Percentiles rank a stretch among this genome's conserved stretches.
Evolutionary conservation across 92 coral and sea anemone species (phyloP).

Genomic region (Parazoanthus atlanticus): DNA sequence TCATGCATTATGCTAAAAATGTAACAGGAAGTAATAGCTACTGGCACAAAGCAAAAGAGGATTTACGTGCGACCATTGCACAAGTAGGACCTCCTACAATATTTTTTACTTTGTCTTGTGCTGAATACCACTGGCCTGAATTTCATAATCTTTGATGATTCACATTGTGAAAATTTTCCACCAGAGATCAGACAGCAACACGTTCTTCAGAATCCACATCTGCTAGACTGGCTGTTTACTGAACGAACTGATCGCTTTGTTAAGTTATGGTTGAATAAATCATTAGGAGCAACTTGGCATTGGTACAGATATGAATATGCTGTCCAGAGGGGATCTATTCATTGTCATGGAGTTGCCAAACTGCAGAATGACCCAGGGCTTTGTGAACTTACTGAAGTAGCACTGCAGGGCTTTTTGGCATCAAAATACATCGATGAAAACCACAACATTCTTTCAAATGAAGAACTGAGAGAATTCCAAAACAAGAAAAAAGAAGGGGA

Average conservation of each 20-base stretch:
- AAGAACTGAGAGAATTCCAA: constrained; percentile 13
- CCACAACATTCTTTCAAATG: background rate
- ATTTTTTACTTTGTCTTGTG: constrained; percentile 18
- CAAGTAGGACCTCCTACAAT: constrained; percentile 32
- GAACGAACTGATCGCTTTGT: too few species aligned
- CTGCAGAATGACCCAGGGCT: constrained; percentile 33
- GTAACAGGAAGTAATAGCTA: constrained; percentile 1
- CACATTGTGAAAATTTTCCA: background rate
- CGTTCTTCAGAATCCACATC: background rate
- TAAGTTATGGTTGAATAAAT: constrained; percentile 30
- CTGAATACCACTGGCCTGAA: constrained; percentile 16
- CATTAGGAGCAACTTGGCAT: too few species aligned
- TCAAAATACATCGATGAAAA: constrained; percentile 16
- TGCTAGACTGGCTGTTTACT: too few species aligned
- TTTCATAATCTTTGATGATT: constrained; percentile 24
- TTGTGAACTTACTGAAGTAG: constrained; percentile 39
- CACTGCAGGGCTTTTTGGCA: constrained; percentile 30
- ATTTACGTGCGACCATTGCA: constrained; percentile 17
- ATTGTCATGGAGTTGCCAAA: too few species aligned
- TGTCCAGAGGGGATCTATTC: too few species aligned
- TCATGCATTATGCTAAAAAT: constrained; percentile 40
- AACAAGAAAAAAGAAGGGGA: constrained; percentile 24
- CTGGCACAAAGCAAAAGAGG: constrained; percentile 12
- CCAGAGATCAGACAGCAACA: background rate
- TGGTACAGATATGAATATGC: too few species aligned